Conservation (phyloP, 2,888 invertebrate species). For the Lithosia quadra region DNA sequence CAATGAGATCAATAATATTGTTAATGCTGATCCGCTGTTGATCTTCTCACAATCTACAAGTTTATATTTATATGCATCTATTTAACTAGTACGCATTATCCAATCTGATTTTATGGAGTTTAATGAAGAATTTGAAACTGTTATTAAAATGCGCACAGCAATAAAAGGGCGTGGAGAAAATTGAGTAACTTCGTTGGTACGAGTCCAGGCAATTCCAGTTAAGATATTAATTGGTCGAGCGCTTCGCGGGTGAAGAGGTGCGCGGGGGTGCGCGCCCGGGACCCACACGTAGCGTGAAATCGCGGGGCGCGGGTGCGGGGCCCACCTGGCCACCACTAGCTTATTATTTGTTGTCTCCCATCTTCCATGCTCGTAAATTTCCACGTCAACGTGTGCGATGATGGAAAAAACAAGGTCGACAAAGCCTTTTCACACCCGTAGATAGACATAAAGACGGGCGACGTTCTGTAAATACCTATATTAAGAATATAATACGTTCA, state of each 20-base stretch:
- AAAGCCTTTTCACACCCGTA: constrained; percentile 82
- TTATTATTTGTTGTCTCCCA: constrained; percentile 86
- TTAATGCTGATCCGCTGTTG: constrained; percentile 57
- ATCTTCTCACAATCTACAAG: constrained; percentile 52
- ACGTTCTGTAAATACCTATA: constrained; percentile 66
- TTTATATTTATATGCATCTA: constrained; percentile 50
- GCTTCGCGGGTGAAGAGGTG: constrained; percentile 49
- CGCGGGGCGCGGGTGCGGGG: constrained; percentile 78
- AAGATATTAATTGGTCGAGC: constrained; percentile 81
- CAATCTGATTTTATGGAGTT: constrained; percentile 54
- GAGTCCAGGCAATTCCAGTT: constrained; percentile 75
- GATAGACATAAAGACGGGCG: constrained; percentile 75
- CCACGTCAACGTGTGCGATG: constrained; percentile 85
- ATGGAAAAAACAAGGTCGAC: constrained; percentile 81
- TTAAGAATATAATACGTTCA: constrained; percentile 65
- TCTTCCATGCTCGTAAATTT: constrained; percentile 86
- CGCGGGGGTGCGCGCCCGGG: constrained; percentile 54
- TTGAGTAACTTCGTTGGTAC: constrained; percentile 61
- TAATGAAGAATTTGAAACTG: constrained; percentile 62
- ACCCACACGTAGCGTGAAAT: constrained; percentile 86
- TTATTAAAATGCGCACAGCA: constrained; percentile 70
- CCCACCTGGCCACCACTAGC: constrained; percentile 79
- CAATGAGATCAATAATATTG: constrained; percentile 61
- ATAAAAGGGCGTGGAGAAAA: constrained; percentile 69
- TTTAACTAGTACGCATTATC: constrained; percentile 52